phyloP scores from a whole-genome alignment of 1,140 invertebrate genomes.

The Lucilia cuprina region DNA sequence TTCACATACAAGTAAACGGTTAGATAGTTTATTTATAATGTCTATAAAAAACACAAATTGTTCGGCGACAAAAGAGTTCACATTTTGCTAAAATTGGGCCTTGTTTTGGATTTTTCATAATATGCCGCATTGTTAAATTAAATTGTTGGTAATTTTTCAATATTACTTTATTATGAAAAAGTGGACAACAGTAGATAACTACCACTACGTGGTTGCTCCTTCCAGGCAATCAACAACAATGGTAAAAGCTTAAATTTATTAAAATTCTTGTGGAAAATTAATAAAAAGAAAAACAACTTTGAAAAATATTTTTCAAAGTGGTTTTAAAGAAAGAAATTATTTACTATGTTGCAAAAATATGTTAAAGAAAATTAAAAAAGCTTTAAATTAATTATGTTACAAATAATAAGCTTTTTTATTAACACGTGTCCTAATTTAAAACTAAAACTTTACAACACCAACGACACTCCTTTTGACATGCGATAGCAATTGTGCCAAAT shows the following conservation, averaged over 20 bases:
- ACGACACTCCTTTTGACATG: not conserved
- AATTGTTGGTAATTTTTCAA: constrained; percentile 34
- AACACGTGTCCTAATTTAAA: no score
- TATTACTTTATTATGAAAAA: not conserved
- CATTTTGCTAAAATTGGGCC: constrained; percentile 19
- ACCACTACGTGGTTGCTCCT: no score
- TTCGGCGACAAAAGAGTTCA: constrained; percentile 25
- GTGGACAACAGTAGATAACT: not conserved
- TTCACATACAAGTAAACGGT: not conserved
- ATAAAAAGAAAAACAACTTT: not conserved
- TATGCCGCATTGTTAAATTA: constrained; percentile 26
- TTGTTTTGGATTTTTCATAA: constrained; percentile 15
- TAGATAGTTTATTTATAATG: constrained; percentile 2
- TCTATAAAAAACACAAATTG: constrained; percentile 13
- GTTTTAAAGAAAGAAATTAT: no score
- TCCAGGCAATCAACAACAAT: no score
- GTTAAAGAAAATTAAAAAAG: no score
- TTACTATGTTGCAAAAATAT: no score
- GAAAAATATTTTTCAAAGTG: no score
- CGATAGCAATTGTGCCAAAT: no score
- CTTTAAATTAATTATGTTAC: no score
- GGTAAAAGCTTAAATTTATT: not conserved
- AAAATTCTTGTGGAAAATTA: not conserved
- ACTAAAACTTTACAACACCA: not conserved
- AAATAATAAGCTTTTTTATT: no score